These are phyloP conservation scores for Argentina silus DNA, from an alignment of 2,797 vertebrate genomes.

Conservation along the genomic window DNA sequence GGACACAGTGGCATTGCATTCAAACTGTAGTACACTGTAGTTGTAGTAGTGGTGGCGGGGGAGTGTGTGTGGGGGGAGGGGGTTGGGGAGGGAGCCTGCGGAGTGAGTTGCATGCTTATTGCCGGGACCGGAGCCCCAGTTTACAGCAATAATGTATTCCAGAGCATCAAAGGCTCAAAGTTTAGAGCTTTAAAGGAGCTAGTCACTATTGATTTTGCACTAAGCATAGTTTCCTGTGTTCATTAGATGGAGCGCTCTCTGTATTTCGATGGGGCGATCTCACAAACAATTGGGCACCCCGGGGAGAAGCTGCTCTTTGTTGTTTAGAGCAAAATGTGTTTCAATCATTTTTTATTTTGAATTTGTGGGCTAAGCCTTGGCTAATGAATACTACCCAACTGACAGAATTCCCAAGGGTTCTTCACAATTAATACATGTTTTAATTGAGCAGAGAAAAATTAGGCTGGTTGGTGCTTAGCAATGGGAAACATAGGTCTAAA, in stretches of 20 bases:
- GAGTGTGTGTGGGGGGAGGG: neutral
- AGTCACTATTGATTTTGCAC: slow-evolving; percentile 72
- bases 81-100: neutral
- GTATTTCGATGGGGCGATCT: slow-evolving; percentile 45
- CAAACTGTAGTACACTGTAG: neutral
- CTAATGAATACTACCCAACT: slow-evolving; percentile 61
- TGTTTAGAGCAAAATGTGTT: slow-evolving; percentile 53
- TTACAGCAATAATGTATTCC: slow-evolving; percentile 65
- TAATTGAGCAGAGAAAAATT: slow-evolving; percentile 55
- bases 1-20: neutral
- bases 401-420: slow-evolving; percentile 43
- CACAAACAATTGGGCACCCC: slow-evolving; percentile 51
- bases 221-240: slow-evolving; percentile 62
- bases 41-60: neutral
- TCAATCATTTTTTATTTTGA: slow-evolving; percentile 48
- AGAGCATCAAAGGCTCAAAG: slow-evolving; percentile 71
- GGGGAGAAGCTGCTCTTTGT: slow-evolving; percentile 57
- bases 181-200: slow-evolving; percentile 70
- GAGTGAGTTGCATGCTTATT: slow-evolving; percentile 64
- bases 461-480: slow-evolving; percentile 39
- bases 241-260: slow-evolving; percentile 67
- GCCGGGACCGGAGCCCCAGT: slow-evolving; percentile 56
- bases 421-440: slow-evolving; percentile 65
- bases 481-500: slow-evolving; percentile 26
- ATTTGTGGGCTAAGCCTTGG: slow-evolving; percentile 46